Conservation (phyloP, 2,113 vertebrate genomes). For the Ascaphus truei region DNA sequence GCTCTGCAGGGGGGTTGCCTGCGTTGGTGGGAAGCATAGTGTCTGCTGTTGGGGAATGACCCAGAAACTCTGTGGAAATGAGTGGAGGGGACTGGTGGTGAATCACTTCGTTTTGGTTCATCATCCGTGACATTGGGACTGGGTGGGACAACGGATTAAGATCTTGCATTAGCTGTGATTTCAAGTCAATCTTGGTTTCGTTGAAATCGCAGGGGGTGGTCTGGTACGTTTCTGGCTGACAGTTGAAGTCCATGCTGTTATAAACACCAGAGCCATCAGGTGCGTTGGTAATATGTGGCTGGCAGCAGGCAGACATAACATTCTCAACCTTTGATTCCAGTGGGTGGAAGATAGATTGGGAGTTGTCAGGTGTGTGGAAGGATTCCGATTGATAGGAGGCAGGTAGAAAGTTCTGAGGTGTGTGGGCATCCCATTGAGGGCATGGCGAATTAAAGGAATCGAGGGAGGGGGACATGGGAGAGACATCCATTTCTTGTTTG, state of each 20-base stretch:
- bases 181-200: conserved; percentile 39
- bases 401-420: conserved; percentile 67
- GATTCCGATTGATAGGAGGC: conserved; percentile 63
- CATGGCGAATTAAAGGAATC: conserved; percentile 77
- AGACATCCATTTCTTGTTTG: conserved; percentile 75
- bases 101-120: conserved; percentile 34
- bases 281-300: conserved; percentile 48
- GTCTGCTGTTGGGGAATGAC: conserved; percentile 62
- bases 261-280: conserved; percentile 37
- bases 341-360: conserved; percentile 50
- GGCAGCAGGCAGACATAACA: conserved; percentile 58
- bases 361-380: conserved; percentile 15
- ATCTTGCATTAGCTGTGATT: conserved; percentile 26
- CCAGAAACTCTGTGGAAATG: conserved; percentile 65
- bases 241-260: conserved; percentile 43
- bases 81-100: conserved; percentile 46
- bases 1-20: conserved; percentile 60
- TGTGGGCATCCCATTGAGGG: conserved; percentile 78
- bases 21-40: conserved; percentile 60
- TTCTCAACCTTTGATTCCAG: conserved; percentile 62
- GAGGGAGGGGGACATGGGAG: conserved; percentile 76
- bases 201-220: conserved; percentile 40
- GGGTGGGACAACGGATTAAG: conserved; percentile 41
- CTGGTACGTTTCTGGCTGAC: conserved; percentile 41
- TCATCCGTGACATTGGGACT: conserved; percentile 23